Evolutionary conservation across 2,797 vertebrate genomes (phyloP).

Genomic region (Mormyrops attenuatus): DNA sequence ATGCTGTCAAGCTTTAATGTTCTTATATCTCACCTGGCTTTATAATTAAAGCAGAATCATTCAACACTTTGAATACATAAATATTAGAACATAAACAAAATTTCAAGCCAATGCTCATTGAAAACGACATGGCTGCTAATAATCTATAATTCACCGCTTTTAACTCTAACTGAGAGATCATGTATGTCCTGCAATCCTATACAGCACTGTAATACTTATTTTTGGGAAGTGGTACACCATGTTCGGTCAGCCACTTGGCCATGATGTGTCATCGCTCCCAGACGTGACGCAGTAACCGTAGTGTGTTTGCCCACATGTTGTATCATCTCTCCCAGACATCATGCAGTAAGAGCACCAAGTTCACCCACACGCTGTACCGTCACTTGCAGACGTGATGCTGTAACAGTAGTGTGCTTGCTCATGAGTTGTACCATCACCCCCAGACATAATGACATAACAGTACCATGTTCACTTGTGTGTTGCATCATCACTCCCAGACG

Average conservation of each 20-base stretch:
- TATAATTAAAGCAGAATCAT: neutral
- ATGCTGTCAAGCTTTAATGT: neutral
- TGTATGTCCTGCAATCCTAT: neutral
- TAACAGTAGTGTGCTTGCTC: neutral
- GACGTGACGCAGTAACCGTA: neutral
- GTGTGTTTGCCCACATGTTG: neutral
- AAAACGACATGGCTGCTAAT: neutral
- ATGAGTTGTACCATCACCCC: neutral
- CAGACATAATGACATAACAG: too few relatives aligned
- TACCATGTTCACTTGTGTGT: too few relatives aligned
- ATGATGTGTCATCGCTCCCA: neutral
- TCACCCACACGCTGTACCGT: neutral
- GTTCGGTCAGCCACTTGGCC: neutral
- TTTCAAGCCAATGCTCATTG: neutral
- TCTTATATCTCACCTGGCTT: constrained; percentile 3
- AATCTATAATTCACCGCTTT: neutral
- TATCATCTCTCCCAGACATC: neutral
- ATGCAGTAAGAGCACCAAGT: neutral
- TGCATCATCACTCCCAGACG: too few relatives aligned
- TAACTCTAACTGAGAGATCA: neutral
- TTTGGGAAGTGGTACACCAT: neutral
- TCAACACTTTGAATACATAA: neutral
- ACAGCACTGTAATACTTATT: neutral
- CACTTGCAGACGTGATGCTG: neutral
- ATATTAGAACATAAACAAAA: neutral